Conservation (phyloP, 2,888 invertebrate genomes). For the Philaethria dido region DNA sequence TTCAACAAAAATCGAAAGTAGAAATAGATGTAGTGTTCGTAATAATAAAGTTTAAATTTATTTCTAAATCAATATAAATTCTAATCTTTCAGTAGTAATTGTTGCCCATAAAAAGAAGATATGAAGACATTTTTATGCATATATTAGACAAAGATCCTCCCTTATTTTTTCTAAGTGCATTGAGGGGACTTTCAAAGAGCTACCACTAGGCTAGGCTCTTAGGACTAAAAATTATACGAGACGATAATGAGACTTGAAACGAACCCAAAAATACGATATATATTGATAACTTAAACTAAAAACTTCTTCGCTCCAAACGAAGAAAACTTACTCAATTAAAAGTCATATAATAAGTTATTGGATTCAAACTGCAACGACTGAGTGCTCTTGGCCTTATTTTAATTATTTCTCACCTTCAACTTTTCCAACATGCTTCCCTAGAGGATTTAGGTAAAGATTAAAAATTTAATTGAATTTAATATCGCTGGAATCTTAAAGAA, state of each 20-base stretch:
- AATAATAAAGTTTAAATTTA: too few relatives aligned
- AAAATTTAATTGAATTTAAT: constrained; percentile 9
- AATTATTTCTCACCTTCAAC: constrained; percentile 36
- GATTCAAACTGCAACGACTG: constrained; percentile 28
- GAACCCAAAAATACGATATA: background rate
- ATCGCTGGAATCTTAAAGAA: background rate
- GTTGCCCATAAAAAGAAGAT: too few relatives aligned
- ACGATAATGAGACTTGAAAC: background rate
- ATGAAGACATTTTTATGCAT: too few relatives aligned
- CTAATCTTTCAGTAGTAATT: too few relatives aligned
- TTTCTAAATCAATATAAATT: too few relatives aligned
- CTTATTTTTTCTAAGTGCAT: too few relatives aligned
- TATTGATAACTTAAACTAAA: constrained; percentile 53
- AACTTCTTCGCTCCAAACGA: constrained; percentile 60
- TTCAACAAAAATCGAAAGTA: background rate
- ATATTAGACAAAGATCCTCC: too few relatives aligned
- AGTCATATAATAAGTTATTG: constrained; percentile 30
- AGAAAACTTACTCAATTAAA: constrained; percentile 30
- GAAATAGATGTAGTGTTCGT: too few relatives aligned
- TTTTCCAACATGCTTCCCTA: constrained; percentile 26
- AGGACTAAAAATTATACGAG: too few relatives aligned
- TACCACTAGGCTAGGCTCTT: too few relatives aligned
- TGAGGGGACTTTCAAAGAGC: too few relatives aligned
- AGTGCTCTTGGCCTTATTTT: constrained; percentile 32
- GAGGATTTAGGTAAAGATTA: constrained; percentile 24